Conservation (phyloP, 2,113 vertebrate species). For the Seriola aureovittata region DNA sequence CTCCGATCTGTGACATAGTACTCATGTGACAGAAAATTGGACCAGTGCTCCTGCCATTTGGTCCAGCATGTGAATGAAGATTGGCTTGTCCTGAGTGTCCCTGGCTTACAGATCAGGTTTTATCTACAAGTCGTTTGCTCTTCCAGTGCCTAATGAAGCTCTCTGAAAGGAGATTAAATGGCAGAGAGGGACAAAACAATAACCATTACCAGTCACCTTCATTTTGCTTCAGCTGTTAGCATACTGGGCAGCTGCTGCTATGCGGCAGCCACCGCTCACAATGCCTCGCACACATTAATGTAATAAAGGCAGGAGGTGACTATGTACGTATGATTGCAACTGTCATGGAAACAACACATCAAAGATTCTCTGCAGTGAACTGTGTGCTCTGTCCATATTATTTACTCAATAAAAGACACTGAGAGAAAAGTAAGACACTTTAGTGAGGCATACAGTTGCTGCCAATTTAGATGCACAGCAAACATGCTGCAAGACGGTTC, state of each 20-base stretch:
- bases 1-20: slow-evolving; percentile 15
- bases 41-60: slow-evolving; percentile 41
- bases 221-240: slow-evolving; percentile 77
- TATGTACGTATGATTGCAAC: slow-evolving; percentile 37
- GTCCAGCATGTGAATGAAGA: slow-evolving; percentile 71
- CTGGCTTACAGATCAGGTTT: slow-evolving; percentile 81
- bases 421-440: slow-evolving; percentile 4
- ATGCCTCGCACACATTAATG: slow-evolving; percentile 16
- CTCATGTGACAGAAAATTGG: slow-evolving; percentile 68
- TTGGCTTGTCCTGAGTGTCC: slow-evolving; percentile 74
- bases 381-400: neutral
- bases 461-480: slow-evolving; percentile 42
- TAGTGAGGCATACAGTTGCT: slow-evolving; percentile 10
- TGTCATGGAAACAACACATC: slow-evolving; percentile 39
- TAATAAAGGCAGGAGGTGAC: slow-evolving; percentile 26
- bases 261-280: slow-evolving; percentile 34
- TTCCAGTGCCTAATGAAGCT: slow-evolving; percentile 81
- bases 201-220: slow-evolving; percentile 83
- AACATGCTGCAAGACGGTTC: slow-evolving; percentile 35
- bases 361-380: neutral
- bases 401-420: slow-evolving; percentile 16
- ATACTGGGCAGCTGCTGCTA: slow-evolving; percentile 59
- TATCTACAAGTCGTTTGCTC: slow-evolving; percentile 79
- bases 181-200: slow-evolving; percentile 82
- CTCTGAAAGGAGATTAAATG: slow-evolving; percentile 84